A percentile compares a stretch with the other conserved stretches of the same genome.
Conservation (phyloP, 2,113 vertebrate species). For the Trachemys scripta region DNA sequence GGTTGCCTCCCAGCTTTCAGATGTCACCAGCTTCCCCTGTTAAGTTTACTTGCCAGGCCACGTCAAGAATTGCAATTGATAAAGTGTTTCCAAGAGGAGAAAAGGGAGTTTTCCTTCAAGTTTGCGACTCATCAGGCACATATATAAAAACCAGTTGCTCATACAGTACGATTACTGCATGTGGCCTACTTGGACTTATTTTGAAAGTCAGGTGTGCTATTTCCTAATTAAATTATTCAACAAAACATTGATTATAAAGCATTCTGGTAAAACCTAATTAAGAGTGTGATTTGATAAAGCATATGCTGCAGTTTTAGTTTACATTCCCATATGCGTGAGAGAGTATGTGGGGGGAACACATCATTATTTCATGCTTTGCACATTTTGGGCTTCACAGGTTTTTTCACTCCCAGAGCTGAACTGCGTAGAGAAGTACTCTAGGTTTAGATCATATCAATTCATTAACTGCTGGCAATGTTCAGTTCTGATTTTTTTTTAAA, state of each 20-base stretch:
- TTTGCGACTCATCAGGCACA: neutral
- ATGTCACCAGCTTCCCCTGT: neutral
- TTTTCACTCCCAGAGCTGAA: conserved; percentile 69
- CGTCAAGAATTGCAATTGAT: neutral
- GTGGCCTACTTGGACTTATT: conserved; percentile 49
- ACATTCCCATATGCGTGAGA: conserved; percentile 27
- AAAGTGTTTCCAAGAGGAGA: rapidly evolving
- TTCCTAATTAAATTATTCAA: conserved; percentile 76
- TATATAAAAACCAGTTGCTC: conserved; percentile 10
- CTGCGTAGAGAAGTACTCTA: conserved; percentile 78
- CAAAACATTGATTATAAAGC: conserved; percentile 60
- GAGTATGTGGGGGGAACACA: neutral
- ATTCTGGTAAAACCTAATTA: conserved; percentile 74
- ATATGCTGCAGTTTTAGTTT: conserved; percentile 54
- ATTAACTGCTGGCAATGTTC: conserved; percentile 83
- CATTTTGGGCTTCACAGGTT: neutral
- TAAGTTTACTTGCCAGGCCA: neutral
- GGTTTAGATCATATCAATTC: conserved; percentile 85
- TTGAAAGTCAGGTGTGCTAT: conserved; percentile 72
- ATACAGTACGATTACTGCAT: conserved; percentile 13
- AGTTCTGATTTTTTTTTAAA: conserved; percentile 77
- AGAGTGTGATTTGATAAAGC: conserved; percentile 72
- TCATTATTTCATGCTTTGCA: conserved; percentile 39
- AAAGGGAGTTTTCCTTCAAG: rapidly evolving
- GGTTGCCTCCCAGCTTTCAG: neutral